Base-by-base conservation (phyloP, 2,888 invertebrate species). In the Gari tellinella region DNA sequence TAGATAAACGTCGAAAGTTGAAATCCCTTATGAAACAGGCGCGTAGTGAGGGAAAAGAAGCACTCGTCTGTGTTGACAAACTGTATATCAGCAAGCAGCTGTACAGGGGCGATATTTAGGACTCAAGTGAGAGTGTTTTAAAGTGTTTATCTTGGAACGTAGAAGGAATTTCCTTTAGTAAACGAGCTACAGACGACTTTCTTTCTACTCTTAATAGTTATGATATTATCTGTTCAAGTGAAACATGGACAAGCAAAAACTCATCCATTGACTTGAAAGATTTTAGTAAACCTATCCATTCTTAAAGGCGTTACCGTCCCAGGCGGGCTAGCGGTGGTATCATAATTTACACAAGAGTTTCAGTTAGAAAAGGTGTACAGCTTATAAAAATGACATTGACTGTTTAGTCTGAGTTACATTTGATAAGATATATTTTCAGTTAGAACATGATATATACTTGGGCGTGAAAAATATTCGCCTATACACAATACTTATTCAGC, bases 1-100 rank as follows among this genome's bases (percentile, higher is more conserved):
- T 67, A 17, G 61, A 67, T 4, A 58, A 40, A 15, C 52, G 73
- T 1, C 38, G 52, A 37, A 40, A 31, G 38, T 25, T 75, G 3
- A 56, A 56, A 23, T 70, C 75, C 10, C 26, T 66, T 15, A 58
- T 70, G 58, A 70, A 55, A 41, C 40, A 25, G 7, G 70, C 61
- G 10, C 48, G 49, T 12, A 23, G 40, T 15, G 38, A 61, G 23
- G 61, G n/a, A n/a, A n/a, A n/a, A n/a, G n/a, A n/a, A n/a, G n/a
- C n/a, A n/a, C n/a, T n/a, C n/a, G n/a, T n/a, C n/a, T n/a, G n/a
- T n/a, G n/a, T n/a, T n/a, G n/a, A n/a, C n/a, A n/a, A n/a, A n/a
- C n/a, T n/a, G n/a, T n/a, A n/a, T n/a, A n/a, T n/a, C n/a, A n/a
- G n/a, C n/a, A n/a, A n/a, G n/a, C n/a, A n/a, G n/a, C n/a, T n/a